phyloP scores from a whole-genome alignment of 2,888 invertebrate genomes.

The Eupithecia abbreviata region DNA sequence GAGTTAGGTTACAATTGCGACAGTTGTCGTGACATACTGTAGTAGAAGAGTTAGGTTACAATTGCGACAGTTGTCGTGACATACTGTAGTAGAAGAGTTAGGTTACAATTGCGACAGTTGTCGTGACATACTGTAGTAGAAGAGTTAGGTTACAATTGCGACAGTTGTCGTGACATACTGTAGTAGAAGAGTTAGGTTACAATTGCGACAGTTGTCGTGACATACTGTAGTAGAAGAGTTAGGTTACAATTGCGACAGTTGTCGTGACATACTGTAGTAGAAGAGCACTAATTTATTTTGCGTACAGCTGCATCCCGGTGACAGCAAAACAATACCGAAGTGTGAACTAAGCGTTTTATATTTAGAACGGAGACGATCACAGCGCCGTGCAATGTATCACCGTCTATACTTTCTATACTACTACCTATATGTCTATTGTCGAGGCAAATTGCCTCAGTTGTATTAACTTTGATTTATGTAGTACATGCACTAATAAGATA shows the following conservation, averaged over 20 bases:
- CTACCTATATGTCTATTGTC: conserved; percentile 21
- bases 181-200: too few species aligned
- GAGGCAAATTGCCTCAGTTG: conserved; percentile 42
- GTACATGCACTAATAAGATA: conserved; percentile 36
- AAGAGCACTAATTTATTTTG: conserved; percentile 42
- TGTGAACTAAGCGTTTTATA: conserved; percentile 59
- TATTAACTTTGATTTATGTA: conserved; percentile 43
- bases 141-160: too few species aligned
- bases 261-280: conserved; percentile 17
- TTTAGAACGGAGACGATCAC: conserved; percentile 52
- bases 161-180: too few species aligned
- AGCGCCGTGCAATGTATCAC: conserved; percentile 43
- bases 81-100: too few species aligned
- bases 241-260: background rate
- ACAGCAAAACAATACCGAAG: conserved; percentile 53
- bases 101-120: too few species aligned
- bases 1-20: too few species aligned
- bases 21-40: too few species aligned
- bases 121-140: too few species aligned
- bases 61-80: too few species aligned
- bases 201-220: background rate
- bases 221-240: conserved; percentile 23
- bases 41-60: too few species aligned
- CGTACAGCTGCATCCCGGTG: conserved; percentile 49
- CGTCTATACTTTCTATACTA: background rate